A percentile compares a stretch with the other conserved stretches of the same genome.
Conservation (phyloP, 2,888 invertebrate genomes). For the Sminthurinus aureus region DNA sequence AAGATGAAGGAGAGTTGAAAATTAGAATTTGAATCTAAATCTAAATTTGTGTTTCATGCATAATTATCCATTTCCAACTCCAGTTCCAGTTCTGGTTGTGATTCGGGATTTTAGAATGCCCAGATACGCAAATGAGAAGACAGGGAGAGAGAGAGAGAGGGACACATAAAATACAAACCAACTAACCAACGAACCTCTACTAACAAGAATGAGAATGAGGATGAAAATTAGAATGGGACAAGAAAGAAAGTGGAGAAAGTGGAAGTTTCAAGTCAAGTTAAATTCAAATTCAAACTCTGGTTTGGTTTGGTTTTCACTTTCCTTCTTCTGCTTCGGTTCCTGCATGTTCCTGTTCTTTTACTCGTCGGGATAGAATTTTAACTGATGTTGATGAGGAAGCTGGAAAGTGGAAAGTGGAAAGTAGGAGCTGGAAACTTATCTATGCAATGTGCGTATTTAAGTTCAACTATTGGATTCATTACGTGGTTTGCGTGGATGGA, state of each 20-base stretch:
- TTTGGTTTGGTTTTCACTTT: not conserved
- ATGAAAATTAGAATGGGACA: not conserved
- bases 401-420: not conserved
- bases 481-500: not conserved
- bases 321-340: not conserved
- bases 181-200: not conserved
- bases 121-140: too few species aligned
- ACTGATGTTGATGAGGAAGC: constrained; percentile 11
- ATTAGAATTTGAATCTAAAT: not conserved
- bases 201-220: not conserved
- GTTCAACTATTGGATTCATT: constrained; percentile 21
- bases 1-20: not conserved
- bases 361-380: constrained; percentile 20
- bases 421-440: not conserved
- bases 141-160: too few species aligned
- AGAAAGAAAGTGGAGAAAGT: not conserved
- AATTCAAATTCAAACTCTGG: not conserved
- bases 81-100: too few species aligned
- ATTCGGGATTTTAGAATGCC: too few species aligned
- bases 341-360: not conserved
- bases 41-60: not conserved
- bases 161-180: too few species aligned
- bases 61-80: not conserved
- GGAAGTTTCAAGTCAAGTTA: not conserved
- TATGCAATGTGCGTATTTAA: constrained; percentile 22